Percentiles rank a stretch among this genome's conserved stretches.
phyloP scores from a whole-genome alignment of 2,797 vertebrate species.

The Melopsittacus undulatus region DNA sequence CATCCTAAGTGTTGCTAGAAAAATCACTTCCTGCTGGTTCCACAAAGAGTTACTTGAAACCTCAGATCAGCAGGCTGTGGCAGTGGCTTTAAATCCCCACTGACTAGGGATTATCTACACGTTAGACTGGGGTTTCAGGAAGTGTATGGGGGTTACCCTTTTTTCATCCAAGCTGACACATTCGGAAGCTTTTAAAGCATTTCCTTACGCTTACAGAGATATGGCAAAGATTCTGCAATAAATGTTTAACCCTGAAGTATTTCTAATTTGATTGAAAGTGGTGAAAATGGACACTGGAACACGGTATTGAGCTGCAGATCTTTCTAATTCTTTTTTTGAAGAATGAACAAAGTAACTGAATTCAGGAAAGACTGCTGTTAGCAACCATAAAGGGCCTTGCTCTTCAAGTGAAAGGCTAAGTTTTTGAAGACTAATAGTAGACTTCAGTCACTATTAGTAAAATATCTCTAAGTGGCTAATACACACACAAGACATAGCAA shows the following conservation, averaged over 20 bases:
- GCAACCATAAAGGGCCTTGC: neutral
- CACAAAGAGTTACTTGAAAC: constrained; percentile 7
- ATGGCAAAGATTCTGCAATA: neutral
- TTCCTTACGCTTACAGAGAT: neutral
- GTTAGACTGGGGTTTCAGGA: neutral
- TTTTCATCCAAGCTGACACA: neutral
- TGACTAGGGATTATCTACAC: neutral
- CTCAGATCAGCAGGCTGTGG: neutral
- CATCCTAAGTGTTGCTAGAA: neutral
- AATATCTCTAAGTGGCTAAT: neutral
- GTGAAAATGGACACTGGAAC: neutral
- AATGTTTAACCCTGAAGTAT: neutral
- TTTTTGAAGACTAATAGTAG: neutral
- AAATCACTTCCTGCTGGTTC: neutral
- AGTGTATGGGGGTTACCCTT: neutral
- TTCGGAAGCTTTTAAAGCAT: neutral
- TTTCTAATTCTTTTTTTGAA: neutral
- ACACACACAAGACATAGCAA: neutral
- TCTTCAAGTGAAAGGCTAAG: neutral
- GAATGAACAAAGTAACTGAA: neutral
- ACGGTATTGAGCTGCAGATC: neutral
- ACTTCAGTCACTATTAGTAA: neutral
- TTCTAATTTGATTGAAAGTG: neutral
- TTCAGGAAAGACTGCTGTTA: neutral
- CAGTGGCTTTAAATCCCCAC: neutral